Conservation (phyloP, 1,140 invertebrate species). For the Lepeophtheirus salmonis region DNA sequence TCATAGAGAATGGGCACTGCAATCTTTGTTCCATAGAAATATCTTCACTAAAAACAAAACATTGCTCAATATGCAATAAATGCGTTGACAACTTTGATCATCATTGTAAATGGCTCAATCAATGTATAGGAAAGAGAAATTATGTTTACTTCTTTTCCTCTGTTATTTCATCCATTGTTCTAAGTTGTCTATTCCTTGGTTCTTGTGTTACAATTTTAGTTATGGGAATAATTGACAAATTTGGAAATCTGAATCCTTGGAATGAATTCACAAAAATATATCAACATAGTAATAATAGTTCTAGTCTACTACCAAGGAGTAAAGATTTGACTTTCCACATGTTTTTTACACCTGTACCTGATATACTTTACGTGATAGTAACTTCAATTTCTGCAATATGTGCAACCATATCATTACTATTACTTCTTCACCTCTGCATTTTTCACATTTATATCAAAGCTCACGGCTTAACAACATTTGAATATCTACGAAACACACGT, state of each 20-base stretch:
- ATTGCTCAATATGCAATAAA: constrained; percentile 91
- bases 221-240: constrained; percentile 34
- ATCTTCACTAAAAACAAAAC: constrained; percentile 53
- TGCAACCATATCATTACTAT: constrained; percentile 48
- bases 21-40: constrained; percentile 74
- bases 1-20: constrained; percentile 83
- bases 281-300: too few species aligned
- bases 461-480: constrained; percentile 67
- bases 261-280: too few species aligned
- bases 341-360: constrained; percentile 23
- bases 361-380: constrained; percentile 27
- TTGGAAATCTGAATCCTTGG: constrained; percentile 31
- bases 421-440: constrained; percentile 66
- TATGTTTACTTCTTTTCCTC: constrained; percentile 69
- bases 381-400: constrained; percentile 31
- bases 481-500: constrained; percentile 47
- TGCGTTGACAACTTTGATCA: constrained; percentile 77
- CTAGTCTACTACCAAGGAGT: background rate
- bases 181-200: constrained; percentile 44
- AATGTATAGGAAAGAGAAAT: constrained; percentile 76
- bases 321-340: constrained; percentile 21
- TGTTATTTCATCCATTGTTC: constrained; percentile 56
- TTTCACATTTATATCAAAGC: constrained; percentile 72
- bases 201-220: constrained; percentile 46
- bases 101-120: constrained; percentile 95